Conservation (phyloP, 2,113 vertebrate genomes). For the Pedetes capensis region DNA sequence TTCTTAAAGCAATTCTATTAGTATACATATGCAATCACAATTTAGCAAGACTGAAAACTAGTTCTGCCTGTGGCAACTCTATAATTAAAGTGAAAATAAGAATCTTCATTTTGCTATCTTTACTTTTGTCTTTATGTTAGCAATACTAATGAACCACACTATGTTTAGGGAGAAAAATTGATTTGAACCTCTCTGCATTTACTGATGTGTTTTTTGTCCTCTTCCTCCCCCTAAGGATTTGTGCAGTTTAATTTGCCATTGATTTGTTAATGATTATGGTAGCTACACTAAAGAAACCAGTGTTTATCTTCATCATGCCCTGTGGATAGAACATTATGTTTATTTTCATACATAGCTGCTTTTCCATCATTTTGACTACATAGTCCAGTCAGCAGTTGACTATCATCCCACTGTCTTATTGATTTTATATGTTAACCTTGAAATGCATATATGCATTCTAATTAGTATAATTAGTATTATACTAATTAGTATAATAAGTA, state of each 20-base stretch:
- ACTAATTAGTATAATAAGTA: no score
- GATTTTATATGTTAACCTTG: slow-evolving; percentile 59
- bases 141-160: slow-evolving; percentile 59
- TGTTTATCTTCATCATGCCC: slow-evolving; percentile 79
- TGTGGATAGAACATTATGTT: not conserved
- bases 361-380: slow-evolving; percentile 61
- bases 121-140: slow-evolving; percentile 17
- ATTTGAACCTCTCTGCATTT: slow-evolving; percentile 70
- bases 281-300: slow-evolving; percentile 55
- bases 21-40: not conserved
- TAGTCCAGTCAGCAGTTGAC: slow-evolving; percentile 46
- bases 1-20: not conserved
- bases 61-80: not conserved
- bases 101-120: slow-evolving; percentile 29
- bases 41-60: slow-evolving; percentile 2
- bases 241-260: slow-evolving; percentile 83
- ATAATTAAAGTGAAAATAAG: slow-evolving; percentile 54
- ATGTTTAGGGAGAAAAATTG: slow-evolving; percentile 68
- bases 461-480: no score
- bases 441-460: slow-evolving; percentile 33
- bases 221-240: slow-evolving; percentile 64
- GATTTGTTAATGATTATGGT: slow-evolving; percentile 82
- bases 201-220: not conserved
- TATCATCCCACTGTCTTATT: not conserved
- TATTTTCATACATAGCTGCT: slow-evolving; percentile 22